Evolutionary conservation across 1,140 invertebrate genomes (phyloP).

Genomic region (Phthorimaea operculella): DNA sequence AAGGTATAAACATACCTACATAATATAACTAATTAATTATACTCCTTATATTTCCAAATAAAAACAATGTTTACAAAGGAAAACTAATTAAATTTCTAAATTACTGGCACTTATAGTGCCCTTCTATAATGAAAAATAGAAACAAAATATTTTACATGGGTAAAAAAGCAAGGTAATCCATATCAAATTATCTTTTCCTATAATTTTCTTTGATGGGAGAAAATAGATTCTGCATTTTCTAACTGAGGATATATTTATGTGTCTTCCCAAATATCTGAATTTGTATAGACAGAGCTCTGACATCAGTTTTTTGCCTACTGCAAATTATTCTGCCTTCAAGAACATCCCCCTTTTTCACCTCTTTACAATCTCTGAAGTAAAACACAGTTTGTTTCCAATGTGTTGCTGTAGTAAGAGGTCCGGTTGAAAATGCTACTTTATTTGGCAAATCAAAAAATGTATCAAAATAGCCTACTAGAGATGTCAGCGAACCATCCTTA

Average conservation of each 20-base stretch:
- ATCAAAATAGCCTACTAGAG: slow-evolving; percentile 94
- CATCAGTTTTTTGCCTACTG: slow-evolving; percentile 54
- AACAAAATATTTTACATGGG: no score
- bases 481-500: slow-evolving; percentile 82
- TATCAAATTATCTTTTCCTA: no score
- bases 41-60: no score
- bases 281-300: slow-evolving; percentile 50
- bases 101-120: no score
- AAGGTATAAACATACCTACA: no score
- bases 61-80: no score
- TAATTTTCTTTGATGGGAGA: no score
- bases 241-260: slow-evolving; percentile 63
- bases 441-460: slow-evolving; percentile 84
- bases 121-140: no score
- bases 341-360: slow-evolving; percentile 79
- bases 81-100: no score
- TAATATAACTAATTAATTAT: no score
- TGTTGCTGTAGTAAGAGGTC: slow-evolving; percentile 79
- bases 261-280: slow-evolving; percentile 61
- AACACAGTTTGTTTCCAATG: slow-evolving; percentile 98
- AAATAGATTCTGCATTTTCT: slow-evolving; percentile 7
- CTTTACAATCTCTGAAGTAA: slow-evolving; percentile 81
- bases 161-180: no score
- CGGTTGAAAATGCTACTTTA: slow-evolving; percentile 77
- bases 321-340: slow-evolving; percentile 75